Percentiles rank a stretch among this genome's conserved stretches.
Conservation (phyloP, 2,113 vertebrate species). For the Ammodytes dubius region DNA sequence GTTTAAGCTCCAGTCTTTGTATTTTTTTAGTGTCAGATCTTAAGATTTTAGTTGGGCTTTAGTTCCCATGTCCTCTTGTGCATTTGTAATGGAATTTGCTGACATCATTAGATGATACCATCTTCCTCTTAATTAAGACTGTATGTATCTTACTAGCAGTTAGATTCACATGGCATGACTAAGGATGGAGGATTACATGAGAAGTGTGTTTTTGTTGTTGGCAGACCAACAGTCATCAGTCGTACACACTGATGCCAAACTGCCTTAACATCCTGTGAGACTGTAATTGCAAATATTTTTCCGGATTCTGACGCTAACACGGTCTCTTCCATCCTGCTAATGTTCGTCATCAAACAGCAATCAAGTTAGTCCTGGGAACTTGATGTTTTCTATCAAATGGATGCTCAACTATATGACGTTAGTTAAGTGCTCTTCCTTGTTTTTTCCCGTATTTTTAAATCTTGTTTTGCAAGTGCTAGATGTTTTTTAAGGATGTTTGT, state of each 20-base stretch:
- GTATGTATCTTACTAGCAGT: slow-evolving; percentile 17
- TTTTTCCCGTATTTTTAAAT: slow-evolving; percentile 64
- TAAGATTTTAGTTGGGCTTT: slow-evolving; percentile 27
- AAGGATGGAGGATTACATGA: slow-evolving; percentile 51
- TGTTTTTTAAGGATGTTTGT: slow-evolving; percentile 83
- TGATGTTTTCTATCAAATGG: slow-evolving; percentile 39
- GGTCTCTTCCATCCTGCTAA: slow-evolving; percentile 17
- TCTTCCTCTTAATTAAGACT: slow-evolving; percentile 28
- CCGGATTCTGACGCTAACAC: slow-evolving; percentile 60
- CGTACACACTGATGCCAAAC: slow-evolving; percentile 58
- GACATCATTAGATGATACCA: slow-evolving; percentile 43
- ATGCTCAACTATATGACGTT: slow-evolving; percentile 43
- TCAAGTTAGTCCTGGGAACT: slow-evolving; percentile 71
- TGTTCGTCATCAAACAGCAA: slow-evolving; percentile 55
- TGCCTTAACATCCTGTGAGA: slow-evolving; percentile 78
- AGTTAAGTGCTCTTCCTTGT: slow-evolving; percentile 71
- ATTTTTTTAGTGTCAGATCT: slow-evolving; percentile 31
- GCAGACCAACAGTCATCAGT: slow-evolving; percentile 41
- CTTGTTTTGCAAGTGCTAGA: slow-evolving; percentile 66
- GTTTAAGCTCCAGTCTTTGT: slow-evolving; percentile 59
- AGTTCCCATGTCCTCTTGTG: slow-evolving; percentile 31
- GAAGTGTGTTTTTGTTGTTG: slow-evolving; percentile 63
- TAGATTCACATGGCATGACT: slow-evolving; percentile 14
- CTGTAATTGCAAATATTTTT: slow-evolving; percentile 63
- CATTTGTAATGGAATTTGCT: slow-evolving; percentile 41